Conservation (phyloP, 2,113 vertebrate genomes). For the Saccopteryx leptura region DNA sequence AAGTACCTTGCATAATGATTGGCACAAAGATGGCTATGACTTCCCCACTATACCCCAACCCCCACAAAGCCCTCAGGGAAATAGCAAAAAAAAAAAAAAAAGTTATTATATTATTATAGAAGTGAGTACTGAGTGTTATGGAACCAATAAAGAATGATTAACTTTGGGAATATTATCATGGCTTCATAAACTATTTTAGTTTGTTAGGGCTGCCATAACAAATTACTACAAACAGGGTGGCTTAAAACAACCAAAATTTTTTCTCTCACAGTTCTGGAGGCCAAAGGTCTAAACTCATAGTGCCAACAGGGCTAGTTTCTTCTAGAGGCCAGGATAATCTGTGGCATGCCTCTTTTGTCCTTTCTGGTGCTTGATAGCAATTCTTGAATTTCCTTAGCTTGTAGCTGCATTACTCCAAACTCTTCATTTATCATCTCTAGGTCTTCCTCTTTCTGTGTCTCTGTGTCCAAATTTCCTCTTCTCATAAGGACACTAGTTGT, state of each 20-base stretch:
- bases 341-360: not conserved
- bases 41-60: not conserved
- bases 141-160: constrained; percentile 6
- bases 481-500: not conserved
- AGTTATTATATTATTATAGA: not conserved
- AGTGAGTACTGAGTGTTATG: not conserved
- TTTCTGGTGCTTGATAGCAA: not conserved
- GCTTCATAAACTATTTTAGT: not conserved
- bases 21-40: not conserved
- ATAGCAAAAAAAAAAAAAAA: not conserved
- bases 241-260: not conserved
- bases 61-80: not conserved
- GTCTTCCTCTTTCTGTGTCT: not conserved
- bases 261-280: not conserved
- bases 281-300: not conserved
- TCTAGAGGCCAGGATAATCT: not conserved
- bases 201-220: not conserved
- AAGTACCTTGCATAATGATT: not conserved
- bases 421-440: not conserved
- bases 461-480: not conserved
- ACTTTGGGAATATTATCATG: not conserved
- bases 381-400: not conserved
- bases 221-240: no score
- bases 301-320: not conserved
- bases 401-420: not conserved